Conservation (phyloP, 2,797 vertebrate genomes). For the Tauraco hartlaubi region DNA sequence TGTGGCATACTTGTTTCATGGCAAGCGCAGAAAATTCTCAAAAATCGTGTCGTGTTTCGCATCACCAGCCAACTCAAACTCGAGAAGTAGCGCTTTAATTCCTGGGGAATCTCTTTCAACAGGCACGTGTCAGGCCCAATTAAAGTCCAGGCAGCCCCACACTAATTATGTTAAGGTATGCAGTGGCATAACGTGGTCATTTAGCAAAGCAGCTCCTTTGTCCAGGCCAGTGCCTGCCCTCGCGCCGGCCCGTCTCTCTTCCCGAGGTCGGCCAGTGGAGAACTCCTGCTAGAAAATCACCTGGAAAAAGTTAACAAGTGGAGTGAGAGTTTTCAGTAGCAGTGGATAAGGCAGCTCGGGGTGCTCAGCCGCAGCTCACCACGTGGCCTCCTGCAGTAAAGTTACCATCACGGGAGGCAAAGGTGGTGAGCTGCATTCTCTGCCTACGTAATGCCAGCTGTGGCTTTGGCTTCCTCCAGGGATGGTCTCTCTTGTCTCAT, state of each 20-base stretch:
- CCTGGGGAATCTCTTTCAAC: constrained; percentile 81
- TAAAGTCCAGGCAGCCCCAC: constrained; percentile 66
- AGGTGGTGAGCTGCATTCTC: background rate
- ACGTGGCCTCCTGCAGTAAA: background rate
- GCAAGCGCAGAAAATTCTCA: constrained; percentile 75
- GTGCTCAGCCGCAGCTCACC: background rate
- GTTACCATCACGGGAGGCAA: background rate
- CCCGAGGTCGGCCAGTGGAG: accelerated
- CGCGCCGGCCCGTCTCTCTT: background rate
- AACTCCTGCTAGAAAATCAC: background rate
- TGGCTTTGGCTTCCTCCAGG: background rate
- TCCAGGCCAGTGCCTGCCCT: constrained; percentile 60
- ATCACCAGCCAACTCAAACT: constrained; percentile 80
- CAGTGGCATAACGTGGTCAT: constrained; percentile 62
- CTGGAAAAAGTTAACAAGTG: background rate
- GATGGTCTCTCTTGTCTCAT: background rate
- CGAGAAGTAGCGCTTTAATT: constrained; percentile 77
- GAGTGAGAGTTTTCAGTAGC: background rate
- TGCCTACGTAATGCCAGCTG: accelerated
- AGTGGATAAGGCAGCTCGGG: accelerated
- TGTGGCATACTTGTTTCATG: constrained; percentile 80
- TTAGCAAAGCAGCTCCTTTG: constrained; percentile 72
- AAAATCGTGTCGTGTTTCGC: constrained; percentile 78
- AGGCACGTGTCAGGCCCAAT: constrained; percentile 80
- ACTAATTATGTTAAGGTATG: constrained; percentile 79